phyloP scores from a whole-genome alignment of 2,888 invertebrate species.

The Lacanobia oleracea region DNA sequence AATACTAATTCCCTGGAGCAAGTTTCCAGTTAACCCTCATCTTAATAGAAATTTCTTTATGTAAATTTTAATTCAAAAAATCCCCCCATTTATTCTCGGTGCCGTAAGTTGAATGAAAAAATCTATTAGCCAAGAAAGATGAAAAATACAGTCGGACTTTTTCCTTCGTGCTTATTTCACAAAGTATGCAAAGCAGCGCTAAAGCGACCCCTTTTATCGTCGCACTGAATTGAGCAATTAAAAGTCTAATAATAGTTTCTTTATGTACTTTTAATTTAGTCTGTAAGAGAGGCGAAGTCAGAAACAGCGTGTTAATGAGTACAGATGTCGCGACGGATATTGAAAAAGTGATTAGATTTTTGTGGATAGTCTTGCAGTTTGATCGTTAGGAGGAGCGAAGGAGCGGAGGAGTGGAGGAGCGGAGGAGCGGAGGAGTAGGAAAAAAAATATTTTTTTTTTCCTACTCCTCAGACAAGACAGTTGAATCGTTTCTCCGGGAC shows the following conservation, averaged over 20 bases:
- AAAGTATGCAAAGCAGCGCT: conserved; percentile 67
- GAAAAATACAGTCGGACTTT: conserved; percentile 68
- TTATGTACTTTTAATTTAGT: conserved; percentile 61
- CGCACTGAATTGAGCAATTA: conserved; percentile 63
- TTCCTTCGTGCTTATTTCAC: conserved; percentile 66
- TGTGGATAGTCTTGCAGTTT: conserved; percentile 16
- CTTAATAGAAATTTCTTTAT: conserved; percentile 81
- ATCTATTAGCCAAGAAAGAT: conserved; percentile 78
- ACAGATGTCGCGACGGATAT: conserved; percentile 34
- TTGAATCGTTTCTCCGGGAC: no score
- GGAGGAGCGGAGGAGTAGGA: no score
- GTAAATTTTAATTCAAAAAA: conserved; percentile 81
- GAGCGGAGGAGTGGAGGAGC: no score
- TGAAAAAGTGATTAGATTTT: conserved; percentile 50
- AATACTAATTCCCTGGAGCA: conserved; percentile 71
- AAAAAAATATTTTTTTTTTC: no score
- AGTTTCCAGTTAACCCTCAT: conserved; percentile 76
- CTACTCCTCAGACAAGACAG: no score
- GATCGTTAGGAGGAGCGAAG: no score
- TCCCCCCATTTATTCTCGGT: conserved; percentile 71
- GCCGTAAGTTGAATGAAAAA: conserved; percentile 74
- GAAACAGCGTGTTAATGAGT: conserved; percentile 41
- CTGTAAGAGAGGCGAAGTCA: conserved; percentile 34
- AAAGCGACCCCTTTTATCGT: conserved; percentile 60
- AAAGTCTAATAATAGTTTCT: conserved; percentile 64